Evolutionary conservation across 2,888 invertebrate genomes (phyloP), one percentile per base, ranked within the genome.

Genomic region (Abrostola triplasia): DNA sequence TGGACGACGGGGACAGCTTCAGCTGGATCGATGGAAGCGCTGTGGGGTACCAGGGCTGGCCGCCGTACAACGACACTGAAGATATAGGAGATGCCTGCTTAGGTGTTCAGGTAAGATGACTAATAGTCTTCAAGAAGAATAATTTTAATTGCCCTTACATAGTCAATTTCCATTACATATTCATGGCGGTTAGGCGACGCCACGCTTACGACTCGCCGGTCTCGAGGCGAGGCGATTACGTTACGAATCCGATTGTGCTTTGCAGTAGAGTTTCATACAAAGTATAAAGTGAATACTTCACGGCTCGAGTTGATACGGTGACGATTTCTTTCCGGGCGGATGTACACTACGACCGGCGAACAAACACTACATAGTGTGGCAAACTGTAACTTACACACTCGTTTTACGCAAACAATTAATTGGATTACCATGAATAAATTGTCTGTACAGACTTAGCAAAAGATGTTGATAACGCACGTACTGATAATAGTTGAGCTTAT

Each of bases 1-100:
- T 64, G 7, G 82, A 70, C 5, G 78, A 67, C 8, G 81, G 70
- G 9, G 83, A 81, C 24, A 83, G 84, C 64, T 82, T 92, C 36
- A 83, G 95, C 92, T 97, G 97, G 97, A 92, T 95, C 11, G 97
- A 97, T 87, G 96, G 96, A 38, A 95, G 94, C 70, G 90, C 92
- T 65, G 90, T 96, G 71, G 92, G 89, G 51, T 97, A 96, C 85
- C 95, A 96, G 78, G 96, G 96, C 1, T 96, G 96, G 96, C 87
- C 96, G 11, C 95, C 96, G 0, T 96, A 95, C 47, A 95, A 96
- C 64, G 95, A 95, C 0, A 92, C 91, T 8, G 91, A 88, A 5
- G 89, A 88, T 24, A 44, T 84, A 0, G 88, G 88, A 6, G 90
- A 91, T 7, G 84, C 89, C 0, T 94, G 94, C 77, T 84, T 94